A percentile compares a stretch with the other conserved stretches of the same genome.
phyloP scores from a whole-genome alignment of 2,888 invertebrate species.

The Volucella zonaria region DNA sequence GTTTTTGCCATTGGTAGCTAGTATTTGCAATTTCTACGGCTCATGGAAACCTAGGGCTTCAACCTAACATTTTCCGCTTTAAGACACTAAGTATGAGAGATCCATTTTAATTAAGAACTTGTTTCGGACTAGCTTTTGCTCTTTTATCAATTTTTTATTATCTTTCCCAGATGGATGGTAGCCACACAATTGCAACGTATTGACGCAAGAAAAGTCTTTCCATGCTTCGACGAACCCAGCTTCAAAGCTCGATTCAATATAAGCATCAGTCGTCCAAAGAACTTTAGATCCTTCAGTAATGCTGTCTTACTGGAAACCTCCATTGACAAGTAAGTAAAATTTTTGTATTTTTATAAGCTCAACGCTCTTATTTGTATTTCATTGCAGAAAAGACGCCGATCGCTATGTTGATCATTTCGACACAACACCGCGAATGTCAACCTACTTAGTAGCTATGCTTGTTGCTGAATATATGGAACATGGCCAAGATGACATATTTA shows the following conservation, averaged over 20 bases:
- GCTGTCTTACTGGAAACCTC: constrained; percentile 74
- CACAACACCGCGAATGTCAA: constrained; percentile 85
- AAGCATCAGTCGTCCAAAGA: constrained; percentile 84
- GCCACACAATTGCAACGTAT: constrained; percentile 87
- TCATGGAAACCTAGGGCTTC: too few species aligned
- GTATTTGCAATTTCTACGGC: too few species aligned
- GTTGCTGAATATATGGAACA: constrained; percentile 84
- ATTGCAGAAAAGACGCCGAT: constrained; percentile 41
- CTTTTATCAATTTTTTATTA: background rate
- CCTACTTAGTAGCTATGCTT: constrained; percentile 91
- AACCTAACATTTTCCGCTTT: too few species aligned
- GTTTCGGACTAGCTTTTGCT: too few species aligned
- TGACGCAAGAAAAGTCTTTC: constrained; percentile 87
- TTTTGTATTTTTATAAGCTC: background rate
- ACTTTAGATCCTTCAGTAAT: constrained; percentile 79
- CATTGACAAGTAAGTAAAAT: constrained; percentile 73
- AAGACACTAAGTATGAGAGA: too few species aligned
- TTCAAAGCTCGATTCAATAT: constrained; percentile 87
- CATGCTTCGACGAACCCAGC: constrained; percentile 90
- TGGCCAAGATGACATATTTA: constrained; percentile 77
- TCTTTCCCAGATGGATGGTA: constrained; percentile 81
- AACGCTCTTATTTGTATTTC: background rate
- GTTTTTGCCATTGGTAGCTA: too few species aligned
- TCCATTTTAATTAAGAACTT: too few species aligned
- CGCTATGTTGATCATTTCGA: constrained; percentile 77